Evolutionary conservation across 1,140 invertebrate genomes (phyloP), one percentile per base, ranked within the genome.

Genomic region (Palaemon carinicauda): DNA sequence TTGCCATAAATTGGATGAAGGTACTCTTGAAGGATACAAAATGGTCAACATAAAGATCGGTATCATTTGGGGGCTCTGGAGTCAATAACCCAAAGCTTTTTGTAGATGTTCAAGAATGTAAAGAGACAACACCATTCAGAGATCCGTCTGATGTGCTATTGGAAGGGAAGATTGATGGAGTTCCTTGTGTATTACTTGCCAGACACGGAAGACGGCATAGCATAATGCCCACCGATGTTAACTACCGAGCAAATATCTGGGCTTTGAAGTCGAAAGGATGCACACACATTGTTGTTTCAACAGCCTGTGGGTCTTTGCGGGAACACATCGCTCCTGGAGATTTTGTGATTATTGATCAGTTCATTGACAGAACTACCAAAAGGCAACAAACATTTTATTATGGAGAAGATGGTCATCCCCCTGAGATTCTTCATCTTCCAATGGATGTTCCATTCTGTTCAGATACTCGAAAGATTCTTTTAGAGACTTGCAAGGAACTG

Each of bases 221-320:
- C 73, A 94, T 96, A 51, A 95, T 93, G 91, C 97, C 98, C 0
- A 94, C 93, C 24, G 94, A 95, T 89, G 94, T 99, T 0, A 99
- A 99, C 92, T 99, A 98, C 91, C 94, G 98, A 87, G 98, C 98
- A 3, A 99, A 99, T 91, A 95, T 99, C 71, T 98, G 96, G 95
- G 97, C 98, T 1, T 91, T 99, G 78, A 96, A 97, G 88, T 90
- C 95, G 81, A 92, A 94, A 78, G 97, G 97, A 0, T 99, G 98
- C 91, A 98, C 97, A 0, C 97, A 99, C 91, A 91, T 99, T 12
- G 92, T 99, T 80, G 97, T 96, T 3, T 95, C 97, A 1, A 97
- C 97, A 4, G 97, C 97, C 19, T 97, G 95, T 90, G 99, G 99
- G 0, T 99, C 98, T 0, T 92, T 99, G 29, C 93, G 94, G 69